phyloP scores from a whole-genome alignment of 2,888 invertebrate genomes.

The Chorisops tibialis region DNA sequence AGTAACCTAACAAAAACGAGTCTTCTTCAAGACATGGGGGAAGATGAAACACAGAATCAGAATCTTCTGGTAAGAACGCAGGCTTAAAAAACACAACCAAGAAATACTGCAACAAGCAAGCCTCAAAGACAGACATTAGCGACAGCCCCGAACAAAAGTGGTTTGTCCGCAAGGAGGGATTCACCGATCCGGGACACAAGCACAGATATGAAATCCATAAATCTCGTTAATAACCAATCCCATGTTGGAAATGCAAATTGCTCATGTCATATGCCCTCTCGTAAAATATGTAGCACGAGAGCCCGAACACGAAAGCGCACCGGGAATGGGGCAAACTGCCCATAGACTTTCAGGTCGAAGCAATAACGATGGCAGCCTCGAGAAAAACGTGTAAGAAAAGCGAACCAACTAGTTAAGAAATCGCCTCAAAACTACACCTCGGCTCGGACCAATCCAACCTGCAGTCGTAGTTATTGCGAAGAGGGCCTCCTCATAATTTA shows the following conservation, averaged over 20 bases:
- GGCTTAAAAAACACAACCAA: too few relatives aligned
- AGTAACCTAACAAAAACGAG: constrained; percentile 15
- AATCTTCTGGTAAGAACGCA: not conserved
- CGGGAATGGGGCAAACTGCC: too few relatives aligned
- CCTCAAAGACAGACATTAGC: constrained; percentile 6
- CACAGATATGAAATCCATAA: constrained; percentile 50
- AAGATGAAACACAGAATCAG: constrained; percentile 16
- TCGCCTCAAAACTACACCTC: too few relatives aligned
- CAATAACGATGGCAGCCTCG: too few relatives aligned
- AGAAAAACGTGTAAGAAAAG: too few relatives aligned
- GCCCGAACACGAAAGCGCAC: too few relatives aligned
- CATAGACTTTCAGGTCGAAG: too few relatives aligned
- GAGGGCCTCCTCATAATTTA: too few relatives aligned
- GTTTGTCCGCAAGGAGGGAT: not conserved
- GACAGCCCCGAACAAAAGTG: constrained; percentile 15
- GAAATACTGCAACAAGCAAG: too few relatives aligned
- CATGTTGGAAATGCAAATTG: constrained; percentile 51
- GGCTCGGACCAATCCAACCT: too few relatives aligned
- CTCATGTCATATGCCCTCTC: constrained; percentile 44
- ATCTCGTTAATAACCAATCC: constrained; percentile 52
- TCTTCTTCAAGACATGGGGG: constrained; percentile 21
- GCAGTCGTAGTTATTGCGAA: too few relatives aligned
- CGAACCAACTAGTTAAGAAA: too few relatives aligned
- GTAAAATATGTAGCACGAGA: constrained; percentile 19
- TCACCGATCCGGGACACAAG: not conserved